Evolutionary conservation across 2,888 invertebrate species (phyloP), one percentile per base, ranked within the genome.

Genomic region (Pristionchus japonicus): DNA sequence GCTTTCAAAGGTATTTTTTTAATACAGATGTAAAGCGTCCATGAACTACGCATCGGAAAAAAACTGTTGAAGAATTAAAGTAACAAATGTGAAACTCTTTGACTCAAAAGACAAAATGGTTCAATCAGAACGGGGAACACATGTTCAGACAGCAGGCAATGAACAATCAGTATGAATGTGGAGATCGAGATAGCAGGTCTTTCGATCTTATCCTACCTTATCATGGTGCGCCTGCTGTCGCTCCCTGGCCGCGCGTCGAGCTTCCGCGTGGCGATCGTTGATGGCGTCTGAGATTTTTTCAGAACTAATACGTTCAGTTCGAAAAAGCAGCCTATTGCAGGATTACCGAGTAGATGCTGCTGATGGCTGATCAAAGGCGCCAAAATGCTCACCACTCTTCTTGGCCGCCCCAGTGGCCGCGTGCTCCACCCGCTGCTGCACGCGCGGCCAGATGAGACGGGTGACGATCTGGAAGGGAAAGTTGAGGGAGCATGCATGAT

Each of bases 221-320:
- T 86, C 70, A 34, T 86, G 86, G 2, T 67, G 70, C 34, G n/a
- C 47, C 49, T 86, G 86, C 34, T 86, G 86, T 23, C 86, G 47
- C 11, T 86, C 70, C n/a, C 86, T 34, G 1, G 86, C 86, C 20
- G 86, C 86, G 0, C 49, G 34, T 27, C 70, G 34, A 23, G 37
- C 23, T 1, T 70, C 86, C 49, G 20, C 43, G 49, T 31, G 13
- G 23, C 70, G 86, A 49, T 34, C 47, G 86, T 15, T 17, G 34
- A 31, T 49, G 70, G 70, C 70, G 20, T 86, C 86, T 86, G 61
- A 17, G 17, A 31, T 17, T 52, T 4, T 6, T 64, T 64, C 11
- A 11, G n/a, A 23, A 7, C 6, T 64, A 31, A 64, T 64, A n/a
- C n/a, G n/a, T n/a, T n/a, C n/a, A n/a, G n/a, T n/a, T n/a, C n/a